Evolutionary conservation across 2,888 invertebrate genomes (phyloP).

Genomic region (Agrochola circellaris): DNA sequence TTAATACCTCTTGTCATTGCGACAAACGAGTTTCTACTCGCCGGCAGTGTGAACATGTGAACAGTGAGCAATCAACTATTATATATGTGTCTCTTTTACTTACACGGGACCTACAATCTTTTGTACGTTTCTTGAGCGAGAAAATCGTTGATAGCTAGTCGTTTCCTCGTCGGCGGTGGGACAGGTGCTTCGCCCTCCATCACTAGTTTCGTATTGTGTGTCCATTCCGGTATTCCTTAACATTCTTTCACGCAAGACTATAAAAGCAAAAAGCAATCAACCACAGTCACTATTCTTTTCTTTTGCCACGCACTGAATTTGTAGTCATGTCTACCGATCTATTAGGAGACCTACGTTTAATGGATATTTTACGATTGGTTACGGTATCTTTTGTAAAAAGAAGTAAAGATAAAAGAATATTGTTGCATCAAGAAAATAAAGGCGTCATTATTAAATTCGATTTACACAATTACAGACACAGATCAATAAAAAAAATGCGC

Average conservation of each 20-base stretch:
- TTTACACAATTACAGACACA: background rate
- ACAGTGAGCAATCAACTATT: no score
- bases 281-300: conserved; percentile 21
- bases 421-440: background rate
- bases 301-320: conserved; percentile 37
- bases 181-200: background rate
- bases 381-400: conserved; percentile 9
- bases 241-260: conserved; percentile 50
- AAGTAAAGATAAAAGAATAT: background rate
- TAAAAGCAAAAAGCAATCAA: conserved; percentile 56
- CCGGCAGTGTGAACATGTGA: no score
- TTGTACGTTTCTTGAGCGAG: no score
- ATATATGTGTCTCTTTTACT: no score
- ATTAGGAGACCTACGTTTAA: conserved; percentile 5
- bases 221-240: conserved; percentile 24
- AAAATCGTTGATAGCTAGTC: background rate
- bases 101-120: no score
- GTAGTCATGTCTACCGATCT: background rate
- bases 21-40: no score
- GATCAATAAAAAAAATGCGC: background rate
- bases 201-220: conserved; percentile 36
- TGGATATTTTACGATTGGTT: conserved; percentile 18
- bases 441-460: background rate
- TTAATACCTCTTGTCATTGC: no score
- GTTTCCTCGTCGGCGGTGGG: background rate